These are phyloP conservation scores for Orchestes rusci DNA, from an alignment of 2,888 invertebrate species.

Conservation along the genomic window DNA sequence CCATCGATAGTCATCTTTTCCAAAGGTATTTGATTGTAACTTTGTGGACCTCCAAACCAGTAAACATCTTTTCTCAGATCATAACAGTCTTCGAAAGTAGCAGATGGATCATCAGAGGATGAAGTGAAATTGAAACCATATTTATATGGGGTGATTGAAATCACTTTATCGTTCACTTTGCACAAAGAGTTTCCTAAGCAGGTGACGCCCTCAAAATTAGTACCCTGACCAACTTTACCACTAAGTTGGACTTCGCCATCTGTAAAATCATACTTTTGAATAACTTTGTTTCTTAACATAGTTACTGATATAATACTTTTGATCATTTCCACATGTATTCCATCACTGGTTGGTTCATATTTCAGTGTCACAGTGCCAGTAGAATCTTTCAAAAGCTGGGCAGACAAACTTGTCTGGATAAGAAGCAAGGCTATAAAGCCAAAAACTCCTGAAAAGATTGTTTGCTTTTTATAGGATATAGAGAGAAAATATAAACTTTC, in stretches of 20 bases:
- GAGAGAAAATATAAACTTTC: no score
- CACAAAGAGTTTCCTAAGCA: slow-evolving; percentile 9
- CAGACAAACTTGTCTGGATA: not conserved
- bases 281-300: no score
- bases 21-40: slow-evolving; percentile 53
- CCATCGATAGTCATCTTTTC: slow-evolving; percentile 50
- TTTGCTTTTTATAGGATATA: no score
- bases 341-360: slow-evolving; percentile 6
- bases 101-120: slow-evolving; percentile 16
- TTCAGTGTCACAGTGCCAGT: slow-evolving; percentile 9
- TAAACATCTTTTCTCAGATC: slow-evolving; percentile 37
- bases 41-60: slow-evolving; percentile 62
- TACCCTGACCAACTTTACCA: slow-evolving; percentile 12
- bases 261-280: no score
- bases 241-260: slow-evolving; percentile 7
- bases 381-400: slow-evolving; percentile 12
- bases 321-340: slow-evolving; percentile 10
- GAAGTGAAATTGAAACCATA: slow-evolving; percentile 24
- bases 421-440: slow-evolving; percentile 1
- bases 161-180: slow-evolving; percentile 3
- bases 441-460: not conserved
- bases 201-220: slow-evolving; percentile 5
- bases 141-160: slow-evolving; percentile 11
- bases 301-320: no score
- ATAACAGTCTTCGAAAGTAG: slow-evolving; percentile 43